These are phyloP conservation scores for Menura novaehollandiae DNA, from an alignment of 2,113 vertebrate species.

Conservation along the genomic window DNA sequence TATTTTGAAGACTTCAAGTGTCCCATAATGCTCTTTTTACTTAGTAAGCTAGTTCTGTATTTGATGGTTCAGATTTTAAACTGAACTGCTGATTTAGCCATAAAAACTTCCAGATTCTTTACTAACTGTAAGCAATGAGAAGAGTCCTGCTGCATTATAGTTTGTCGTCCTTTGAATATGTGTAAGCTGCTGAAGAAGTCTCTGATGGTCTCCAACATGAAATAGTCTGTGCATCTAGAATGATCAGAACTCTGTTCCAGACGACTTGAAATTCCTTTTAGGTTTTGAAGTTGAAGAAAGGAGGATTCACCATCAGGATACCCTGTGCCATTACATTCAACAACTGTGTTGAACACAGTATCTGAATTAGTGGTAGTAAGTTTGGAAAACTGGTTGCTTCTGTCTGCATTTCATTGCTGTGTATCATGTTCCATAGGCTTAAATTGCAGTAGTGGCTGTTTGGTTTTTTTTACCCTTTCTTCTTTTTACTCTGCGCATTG, in stretches of 20 bases:
- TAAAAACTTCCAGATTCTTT: not conserved
- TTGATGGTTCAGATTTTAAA: not conserved
- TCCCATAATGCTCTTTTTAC: not conserved
- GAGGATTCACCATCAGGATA: not conserved
- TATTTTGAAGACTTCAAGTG: not conserved
- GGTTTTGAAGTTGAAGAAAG: not conserved
- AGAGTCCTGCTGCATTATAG: accelerated
- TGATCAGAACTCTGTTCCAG: not conserved
- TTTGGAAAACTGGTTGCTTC: not conserved
- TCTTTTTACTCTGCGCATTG: not conserved
- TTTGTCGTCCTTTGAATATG: not conserved
- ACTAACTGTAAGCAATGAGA: not conserved
- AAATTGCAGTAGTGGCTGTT: not conserved
- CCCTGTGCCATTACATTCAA: not conserved
- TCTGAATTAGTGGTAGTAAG: not conserved
- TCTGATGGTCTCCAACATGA: accelerated
- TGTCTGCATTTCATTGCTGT: not conserved
- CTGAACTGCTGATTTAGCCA: not conserved
- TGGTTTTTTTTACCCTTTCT: not conserved
- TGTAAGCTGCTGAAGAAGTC: not conserved
- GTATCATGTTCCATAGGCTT: not conserved
- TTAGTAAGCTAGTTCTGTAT: not conserved
- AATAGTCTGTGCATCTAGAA: not conserved
- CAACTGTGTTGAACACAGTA: accelerated
- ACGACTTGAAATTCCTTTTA: not conserved